Conservation (phyloP, 2,797 vertebrate genomes). For the Macrochelys suwanniensis region DNA sequence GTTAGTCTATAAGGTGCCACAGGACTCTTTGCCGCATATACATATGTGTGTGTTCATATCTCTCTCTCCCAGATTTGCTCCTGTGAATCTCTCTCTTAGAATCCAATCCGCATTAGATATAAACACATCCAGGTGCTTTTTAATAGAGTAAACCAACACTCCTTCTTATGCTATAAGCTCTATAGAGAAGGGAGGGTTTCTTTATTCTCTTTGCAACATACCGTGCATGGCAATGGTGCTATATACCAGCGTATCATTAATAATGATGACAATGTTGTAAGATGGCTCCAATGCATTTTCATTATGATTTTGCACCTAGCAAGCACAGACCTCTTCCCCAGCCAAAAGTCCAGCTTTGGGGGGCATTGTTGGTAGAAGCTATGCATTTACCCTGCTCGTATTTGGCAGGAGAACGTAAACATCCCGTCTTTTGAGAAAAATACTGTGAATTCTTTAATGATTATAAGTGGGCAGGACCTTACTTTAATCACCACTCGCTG, state of each 20-base stretch:
- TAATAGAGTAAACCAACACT: neutral
- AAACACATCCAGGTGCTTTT: neutral
- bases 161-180: neutral
- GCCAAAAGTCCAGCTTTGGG: neutral
- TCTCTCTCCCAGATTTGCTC: neutral
- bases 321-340: neutral
- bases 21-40: too few species aligned
- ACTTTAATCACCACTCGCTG: neutral
- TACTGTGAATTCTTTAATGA: neutral
- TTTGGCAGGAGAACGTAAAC: neutral
- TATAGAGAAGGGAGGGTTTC: neutral
- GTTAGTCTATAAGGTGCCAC: too few species aligned
- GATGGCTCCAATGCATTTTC: neutral
- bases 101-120: neutral
- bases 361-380: neutral
- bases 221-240: rapidly evolving
- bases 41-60: neutral
- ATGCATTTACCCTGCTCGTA: neutral
- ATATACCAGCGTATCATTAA: neutral
- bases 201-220: neutral
- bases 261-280: neutral
- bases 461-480: neutral
- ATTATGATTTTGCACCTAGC: neutral
- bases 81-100: neutral
- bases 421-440: neutral